Base-by-base conservation (phyloP, 2,797 vertebrate genomes). In the Fringilla coelebs region DNA sequence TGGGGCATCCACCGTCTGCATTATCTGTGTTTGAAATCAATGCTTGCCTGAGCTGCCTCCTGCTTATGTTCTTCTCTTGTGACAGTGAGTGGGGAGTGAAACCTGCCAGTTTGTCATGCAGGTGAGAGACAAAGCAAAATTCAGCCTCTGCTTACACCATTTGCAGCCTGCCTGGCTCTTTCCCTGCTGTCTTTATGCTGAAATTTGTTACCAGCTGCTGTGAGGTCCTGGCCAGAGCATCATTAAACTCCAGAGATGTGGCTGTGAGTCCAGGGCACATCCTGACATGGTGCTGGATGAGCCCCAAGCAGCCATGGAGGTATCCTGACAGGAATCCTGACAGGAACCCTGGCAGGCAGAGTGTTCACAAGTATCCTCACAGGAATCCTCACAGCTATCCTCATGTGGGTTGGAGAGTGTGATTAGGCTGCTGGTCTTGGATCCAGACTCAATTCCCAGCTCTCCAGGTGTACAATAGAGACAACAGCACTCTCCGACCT, bases 361-460 rank as follows among this genome's bases (percentile, higher is more conserved):
- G n/a, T 85, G 25, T 36, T 67, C 40, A 3, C 46, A 74, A 21
- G 14, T 10, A 72, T 65, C 32, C 71, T 66, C 82, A 22, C 26
- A 36, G 61, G 38, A 13, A 86, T 70, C 66, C 66, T 79, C 63
- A 25, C 1, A 38, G 61, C 31, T 10, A 83, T 70, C 43, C 79
- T 77, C 61, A 25, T 2, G 9, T 32, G 70, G 68, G 41, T 66
- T 49, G 4, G 19, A 22, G 29, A 26, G 43, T 49, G 26, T 21
- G 45, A 83, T 89, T 52, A 84, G 31, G 85, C 93, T 93, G 78
- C 91, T 21, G 70, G 17, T 88, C 55, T 67, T 15, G 9, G 83
- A 77, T 85, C 51, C 93, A 49, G 38, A 70, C 57, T 82, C 80
- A 79, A 61, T 86, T 93, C 93, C 80, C 93, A 65, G 40, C 90